phyloP scores from a whole-genome alignment of 2,797 vertebrate genomes.

The Hybognathus amarus region DNA sequence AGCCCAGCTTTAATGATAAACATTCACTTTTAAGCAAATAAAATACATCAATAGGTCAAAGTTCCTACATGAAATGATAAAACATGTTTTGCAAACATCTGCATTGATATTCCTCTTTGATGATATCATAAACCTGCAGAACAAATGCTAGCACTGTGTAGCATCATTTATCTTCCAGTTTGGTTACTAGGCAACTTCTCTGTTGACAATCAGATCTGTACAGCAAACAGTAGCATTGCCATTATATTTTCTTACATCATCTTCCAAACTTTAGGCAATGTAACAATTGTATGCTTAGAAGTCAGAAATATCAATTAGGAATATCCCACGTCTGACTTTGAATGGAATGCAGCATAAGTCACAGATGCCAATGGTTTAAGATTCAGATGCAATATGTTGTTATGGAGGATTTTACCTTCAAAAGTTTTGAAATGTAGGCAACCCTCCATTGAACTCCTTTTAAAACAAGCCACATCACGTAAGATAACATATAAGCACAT shows the following conservation, averaged over 20 bases:
- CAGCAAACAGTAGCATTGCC: constrained; percentile 14
- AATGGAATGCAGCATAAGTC: constrained; percentile 26
- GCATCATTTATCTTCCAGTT: background rate
- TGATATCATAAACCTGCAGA: background rate
- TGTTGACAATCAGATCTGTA: constrained; percentile 14
- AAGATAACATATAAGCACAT: constrained; percentile 31
- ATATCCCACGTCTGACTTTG: background rate
- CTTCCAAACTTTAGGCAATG: background rate
- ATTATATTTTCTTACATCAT: background rate
- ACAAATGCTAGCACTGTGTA: background rate
- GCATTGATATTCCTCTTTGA: background rate
- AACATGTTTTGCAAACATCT: background rate
- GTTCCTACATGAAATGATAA: background rate
- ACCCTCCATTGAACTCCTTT: constrained; percentile 9
- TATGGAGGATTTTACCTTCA: background rate
- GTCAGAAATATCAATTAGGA: background rate
- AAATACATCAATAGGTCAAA: background rate
- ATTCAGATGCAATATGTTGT: constrained; percentile 42
- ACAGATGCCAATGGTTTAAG: background rate
- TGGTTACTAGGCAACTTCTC: background rate
- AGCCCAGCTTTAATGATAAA: background rate
- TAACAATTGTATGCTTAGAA: background rate
- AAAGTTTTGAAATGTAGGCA: background rate
- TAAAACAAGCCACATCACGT: background rate
- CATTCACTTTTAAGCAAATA: background rate